A percentile compares a stretch with the other conserved stretches of the same genome.
Conservation (phyloP, 2,888 invertebrate genomes). For the Psylliodes chrysocephalus region DNA sequence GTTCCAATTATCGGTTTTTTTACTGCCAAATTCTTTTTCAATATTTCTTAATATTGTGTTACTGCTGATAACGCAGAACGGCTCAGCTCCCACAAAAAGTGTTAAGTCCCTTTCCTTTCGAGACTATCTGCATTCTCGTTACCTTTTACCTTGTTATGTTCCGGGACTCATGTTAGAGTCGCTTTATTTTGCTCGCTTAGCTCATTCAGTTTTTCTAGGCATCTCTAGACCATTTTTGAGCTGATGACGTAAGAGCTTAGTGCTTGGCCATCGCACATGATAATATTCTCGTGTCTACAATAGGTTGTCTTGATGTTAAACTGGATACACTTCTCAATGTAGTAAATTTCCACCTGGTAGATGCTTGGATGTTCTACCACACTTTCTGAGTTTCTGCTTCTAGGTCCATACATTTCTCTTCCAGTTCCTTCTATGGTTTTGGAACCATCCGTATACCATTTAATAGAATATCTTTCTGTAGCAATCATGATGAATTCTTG, state of each 20-base stretch:
- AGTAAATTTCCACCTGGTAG: not conserved
- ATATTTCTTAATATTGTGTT: not conserved
- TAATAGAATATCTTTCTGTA: too few relatives aligned
- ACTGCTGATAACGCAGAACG: not conserved
- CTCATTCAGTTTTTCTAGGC: not conserved
- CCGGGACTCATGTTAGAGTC: not conserved
- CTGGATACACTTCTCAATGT: not conserved
- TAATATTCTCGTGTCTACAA: not conserved
- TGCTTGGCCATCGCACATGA: not conserved
- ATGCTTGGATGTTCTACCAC: not conserved
- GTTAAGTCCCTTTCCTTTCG: not conserved
- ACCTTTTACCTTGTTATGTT: not conserved
- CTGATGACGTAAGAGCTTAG: not conserved
- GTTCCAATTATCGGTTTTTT: not conserved
- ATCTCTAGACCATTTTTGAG: not conserved
- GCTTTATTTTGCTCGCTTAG: not conserved
- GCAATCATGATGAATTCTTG: too few relatives aligned
- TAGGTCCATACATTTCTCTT: not conserved
- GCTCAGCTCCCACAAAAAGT: not conserved
- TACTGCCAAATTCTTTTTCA: not conserved
- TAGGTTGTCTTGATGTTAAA: not conserved
- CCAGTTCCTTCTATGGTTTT: not conserved
- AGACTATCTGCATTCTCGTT: not conserved
- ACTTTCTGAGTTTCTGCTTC: conserved; percentile 1
- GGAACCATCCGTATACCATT: not conserved